Conservation (phyloP, 2,888 invertebrate genomes). For the Elgonia sp. region DNA sequence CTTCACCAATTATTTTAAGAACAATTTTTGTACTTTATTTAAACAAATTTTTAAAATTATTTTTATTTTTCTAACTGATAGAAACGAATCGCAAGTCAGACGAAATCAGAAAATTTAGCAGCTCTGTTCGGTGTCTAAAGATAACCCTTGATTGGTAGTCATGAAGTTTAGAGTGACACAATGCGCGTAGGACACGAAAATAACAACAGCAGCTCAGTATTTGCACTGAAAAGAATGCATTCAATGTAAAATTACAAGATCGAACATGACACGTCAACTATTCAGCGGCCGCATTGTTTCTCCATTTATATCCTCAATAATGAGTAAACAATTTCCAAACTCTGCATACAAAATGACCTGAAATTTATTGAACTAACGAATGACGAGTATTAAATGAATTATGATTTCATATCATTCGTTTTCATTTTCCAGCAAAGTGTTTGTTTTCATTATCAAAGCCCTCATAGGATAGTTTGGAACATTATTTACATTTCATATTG, state of each 20-base stretch:
- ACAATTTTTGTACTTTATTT: no score
- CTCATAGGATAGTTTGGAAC: neutral
- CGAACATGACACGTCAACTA: no score
- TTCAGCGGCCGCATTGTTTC: no score
- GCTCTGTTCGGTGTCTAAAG: slow-evolving; percentile 45
- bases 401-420: neutral
- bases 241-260: slow-evolving; percentile 1
- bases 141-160: slow-evolving; percentile 41
- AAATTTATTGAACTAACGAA: no score
- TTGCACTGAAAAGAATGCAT: slow-evolving; percentile 3
- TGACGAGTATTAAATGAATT: no score
- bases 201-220: neutral
- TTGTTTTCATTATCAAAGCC: slow-evolving; percentile 4
- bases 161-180: slow-evolving; percentile 45
- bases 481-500: slow-evolving; percentile 4
- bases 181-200: slow-evolving; percentile 21
- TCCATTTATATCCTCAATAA: no score
- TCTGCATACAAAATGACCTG: no score
- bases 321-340: no score
- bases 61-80: neutral
- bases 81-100: neutral
- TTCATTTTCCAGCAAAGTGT: neutral
- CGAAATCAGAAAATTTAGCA: slow-evolving; percentile 23
- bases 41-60: neutral
- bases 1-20: no score